Evolutionary conservation across 2,888 invertebrate genomes (phyloP).

Genomic region (Scaptomyza reducta): DNA sequence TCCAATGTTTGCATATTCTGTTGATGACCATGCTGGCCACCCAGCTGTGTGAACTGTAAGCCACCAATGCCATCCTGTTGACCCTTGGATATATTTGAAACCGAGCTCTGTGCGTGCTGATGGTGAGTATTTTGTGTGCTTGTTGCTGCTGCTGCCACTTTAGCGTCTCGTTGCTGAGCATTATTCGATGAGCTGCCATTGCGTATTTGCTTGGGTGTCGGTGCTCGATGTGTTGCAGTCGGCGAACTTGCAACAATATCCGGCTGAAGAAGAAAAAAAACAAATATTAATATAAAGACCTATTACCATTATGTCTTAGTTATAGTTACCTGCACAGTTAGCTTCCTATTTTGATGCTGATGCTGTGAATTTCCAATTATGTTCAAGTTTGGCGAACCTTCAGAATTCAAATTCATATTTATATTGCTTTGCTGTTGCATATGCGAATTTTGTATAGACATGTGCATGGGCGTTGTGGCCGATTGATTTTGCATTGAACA

Average conservation of each 20-base stretch:
- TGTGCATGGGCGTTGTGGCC: conserved; percentile 85
- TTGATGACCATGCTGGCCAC: conserved; percentile 81
- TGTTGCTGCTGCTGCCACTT: conserved; percentile 72
- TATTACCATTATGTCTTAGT: neutral
- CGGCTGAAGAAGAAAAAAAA: conserved; percentile 53
- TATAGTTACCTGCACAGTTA: conserved; percentile 78
- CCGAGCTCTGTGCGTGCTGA: conserved; percentile 71
- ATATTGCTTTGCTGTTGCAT: conserved; percentile 84
- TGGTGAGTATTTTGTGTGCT: conserved; percentile 67
- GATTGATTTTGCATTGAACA: conserved; percentile 89
- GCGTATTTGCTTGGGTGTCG: conserved; percentile 83
- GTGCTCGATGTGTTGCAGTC: conserved; percentile 80
- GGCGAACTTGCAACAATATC: conserved; percentile 72
- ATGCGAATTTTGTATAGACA: conserved; percentile 87
- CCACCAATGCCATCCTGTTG: conserved; percentile 82
- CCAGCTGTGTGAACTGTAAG: conserved; percentile 75
- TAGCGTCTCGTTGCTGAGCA: conserved; percentile 79
- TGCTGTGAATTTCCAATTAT: conserved; percentile 75
- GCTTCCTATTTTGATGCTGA: conserved; percentile 75
- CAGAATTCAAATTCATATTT: conserved; percentile 70
- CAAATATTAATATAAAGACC: neutral
- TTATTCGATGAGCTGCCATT: conserved; percentile 66
- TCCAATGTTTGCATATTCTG: conserved; percentile 84
- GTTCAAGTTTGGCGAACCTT: conserved; percentile 84
- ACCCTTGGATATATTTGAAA: conserved; percentile 77